Base-by-base conservation (phyloP, 2,888 invertebrate species). In the Eupithecia insigniata region DNA sequence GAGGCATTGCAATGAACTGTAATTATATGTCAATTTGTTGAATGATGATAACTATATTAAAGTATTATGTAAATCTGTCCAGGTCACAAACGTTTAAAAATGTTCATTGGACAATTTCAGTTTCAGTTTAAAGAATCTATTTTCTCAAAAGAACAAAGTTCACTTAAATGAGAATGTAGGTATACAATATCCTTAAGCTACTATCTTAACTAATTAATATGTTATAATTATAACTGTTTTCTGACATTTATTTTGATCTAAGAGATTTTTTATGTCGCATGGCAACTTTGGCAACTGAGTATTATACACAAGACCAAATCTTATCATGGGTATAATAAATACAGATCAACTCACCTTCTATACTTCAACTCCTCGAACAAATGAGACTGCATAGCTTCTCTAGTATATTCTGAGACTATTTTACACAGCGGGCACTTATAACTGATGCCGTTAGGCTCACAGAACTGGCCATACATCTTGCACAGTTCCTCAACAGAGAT, bases 341-440 rank as follows among this genome's bases (percentile, higher is more conserved):
- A n/a, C n/a, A n/a, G 8, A 55, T 55, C 34, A 77, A 90, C 92
- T 92, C 82, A 96, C 96, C 95, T 96, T 79, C 95, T 94, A 81
- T 96, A 96, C 66, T 95, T 94, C 34, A 96, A 89, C 81, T 97
- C 97, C 81, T 96, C 95, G 80, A 94, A 96, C 68, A 97, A 87
- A 89, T 97, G 97, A 51, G 95, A 95, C 69, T 95, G 94, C 91
- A 97, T 95, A n/a, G 95, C 95, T 7, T 95, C 93, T 30, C 92
- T 91, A 32, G 91, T 93, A 67, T 95, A 95, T 0, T 96, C 95
- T 55, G 92, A 93, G 76, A 95, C 95, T 30, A 91, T 89, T 30
- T 90, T 90, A 79, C 97, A 97, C 67, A 96, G 85, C 0, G 96
- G 95, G 82, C 97, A 97, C 70, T 91, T 93, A 80, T 92, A 96